Conservation (phyloP, 2,888 invertebrate genomes). For the Mamestra brassicae region DNA sequence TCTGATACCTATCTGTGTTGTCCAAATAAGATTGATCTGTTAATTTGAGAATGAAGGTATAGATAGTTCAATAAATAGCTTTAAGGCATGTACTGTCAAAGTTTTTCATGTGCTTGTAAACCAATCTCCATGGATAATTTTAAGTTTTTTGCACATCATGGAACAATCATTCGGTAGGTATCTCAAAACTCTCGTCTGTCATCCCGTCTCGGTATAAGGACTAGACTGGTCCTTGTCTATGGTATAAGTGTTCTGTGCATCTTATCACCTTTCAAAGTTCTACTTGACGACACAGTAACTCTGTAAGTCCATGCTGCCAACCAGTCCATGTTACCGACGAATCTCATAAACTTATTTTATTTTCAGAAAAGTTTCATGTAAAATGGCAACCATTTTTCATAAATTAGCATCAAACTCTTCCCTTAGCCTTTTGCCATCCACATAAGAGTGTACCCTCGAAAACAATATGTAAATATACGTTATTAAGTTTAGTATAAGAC, state of each 20-base stretch:
- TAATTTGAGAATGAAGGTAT: neutral
- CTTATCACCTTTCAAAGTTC: neutral
- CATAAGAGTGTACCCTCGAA: slow-evolving; percentile 32
- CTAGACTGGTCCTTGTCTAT: no score
- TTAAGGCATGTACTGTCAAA: no score
- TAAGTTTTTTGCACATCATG: no score
- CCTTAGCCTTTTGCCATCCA: neutral
- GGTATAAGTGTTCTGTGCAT: no score
- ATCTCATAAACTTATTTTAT: neutral
- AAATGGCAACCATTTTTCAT: slow-evolving; percentile 7
- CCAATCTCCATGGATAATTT: no score
- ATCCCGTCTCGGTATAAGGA: no score
- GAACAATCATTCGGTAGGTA: neutral
- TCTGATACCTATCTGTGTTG: neutral
- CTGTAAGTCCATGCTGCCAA: no score
- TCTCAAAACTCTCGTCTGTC: neutral
- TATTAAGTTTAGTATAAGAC: slow-evolving; percentile 54
- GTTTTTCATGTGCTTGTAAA: no score
- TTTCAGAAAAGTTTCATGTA: neutral
- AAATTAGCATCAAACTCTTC: slow-evolving; percentile 25
- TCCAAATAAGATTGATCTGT: neutral
- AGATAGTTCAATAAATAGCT: no score
- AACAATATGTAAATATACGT: slow-evolving; percentile 59
- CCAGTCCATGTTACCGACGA: neutral
- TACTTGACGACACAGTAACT: neutral